Base-by-base conservation (phyloP, 2,888 invertebrate genomes). In the Erynnis tages region DNA sequence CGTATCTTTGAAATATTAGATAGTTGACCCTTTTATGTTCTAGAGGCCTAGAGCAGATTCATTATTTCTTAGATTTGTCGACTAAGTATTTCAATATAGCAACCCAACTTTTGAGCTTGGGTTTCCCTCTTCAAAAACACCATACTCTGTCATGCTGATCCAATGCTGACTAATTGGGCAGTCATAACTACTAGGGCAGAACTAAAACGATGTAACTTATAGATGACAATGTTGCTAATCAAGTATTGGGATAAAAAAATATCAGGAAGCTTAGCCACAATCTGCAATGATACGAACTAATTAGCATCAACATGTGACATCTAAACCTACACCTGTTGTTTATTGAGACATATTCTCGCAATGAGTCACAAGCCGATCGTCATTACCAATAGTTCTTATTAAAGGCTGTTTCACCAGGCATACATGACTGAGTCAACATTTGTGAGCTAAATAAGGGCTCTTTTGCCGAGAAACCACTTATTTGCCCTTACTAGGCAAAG, bases 361-460 rank as follows among this genome's bases (percentile, higher is more conserved):
- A 65, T 86, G 85, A 85, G 60, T 85, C 86, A 84, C 58, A 56
- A 25, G 54, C 45, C 48, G 47, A 32, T 65, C 62, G 70, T 69
- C 73, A 75, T 74, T 74, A 66, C 63, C 64, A 65, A 67, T 63
- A 62, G 60, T 75, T 78, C 71, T 72, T 67, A 67, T 73, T 73
- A 77, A 70, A 67, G 61, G 68, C 60, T 69, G 73, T 72, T 71
- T 73, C 66, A 69, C 67, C 69, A 67, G 65, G 71, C 71, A 73
- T 73, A 76, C 68, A 68, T 63, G 48, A 67, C 64, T 86, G 82
- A 84, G 64, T 83, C 82, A 81, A 67, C 59, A 54, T 45, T 53
- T 55, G 65, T 68, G 56, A 52, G 66, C 83, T 85, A 77, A 82
- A 88, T 84, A 86, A 84, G 84, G 85, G 79, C 72, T 73, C 73